A percentile compares a stretch with the other conserved stretches of the same genome.
These are phyloP conservation scores for Buathra laborator DNA, from an alignment of 2,888 invertebrate species.

Conservation along the genomic window DNA sequence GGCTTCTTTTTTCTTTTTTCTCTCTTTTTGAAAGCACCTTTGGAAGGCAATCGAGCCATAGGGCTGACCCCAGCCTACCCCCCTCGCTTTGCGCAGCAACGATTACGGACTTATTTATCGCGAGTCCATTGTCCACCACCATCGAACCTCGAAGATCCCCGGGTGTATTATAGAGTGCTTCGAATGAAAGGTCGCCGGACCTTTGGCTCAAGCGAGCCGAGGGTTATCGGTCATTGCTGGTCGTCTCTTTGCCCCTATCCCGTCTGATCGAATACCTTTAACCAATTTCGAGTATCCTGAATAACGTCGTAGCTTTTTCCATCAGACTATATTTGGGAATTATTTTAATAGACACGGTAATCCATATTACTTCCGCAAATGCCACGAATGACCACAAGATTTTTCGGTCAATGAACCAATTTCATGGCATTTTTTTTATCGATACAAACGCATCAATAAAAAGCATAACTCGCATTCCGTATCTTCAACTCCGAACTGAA, in stretches of 20 bases:
- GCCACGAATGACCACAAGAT: too few relatives aligned
- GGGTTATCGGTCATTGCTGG: slow-evolving; percentile 46
- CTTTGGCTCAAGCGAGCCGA: slow-evolving; percentile 70
- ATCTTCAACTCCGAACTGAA: too few relatives aligned
- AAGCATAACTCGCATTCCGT: too few relatives aligned
- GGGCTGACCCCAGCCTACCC: neutral
- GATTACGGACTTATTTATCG: slow-evolving; percentile 80
- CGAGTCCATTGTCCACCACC: slow-evolving; percentile 60
- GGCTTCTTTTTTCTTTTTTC: slow-evolving; percentile 7
- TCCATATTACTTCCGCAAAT: too few relatives aligned
- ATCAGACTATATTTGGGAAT: too few relatives aligned
- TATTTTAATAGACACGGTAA: too few relatives aligned
- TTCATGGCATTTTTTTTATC: too few relatives aligned
- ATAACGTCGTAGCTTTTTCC: too few relatives aligned
- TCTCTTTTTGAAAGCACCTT: slow-evolving; percentile 73
- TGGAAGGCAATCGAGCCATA: slow-evolving; percentile 74
- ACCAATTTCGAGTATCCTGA: neutral
- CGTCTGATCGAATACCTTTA: neutral
- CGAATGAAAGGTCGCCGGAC: slow-evolving; percentile 66
- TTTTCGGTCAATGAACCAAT: too few relatives aligned
- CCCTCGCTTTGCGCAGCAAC: slow-evolving; percentile 73
- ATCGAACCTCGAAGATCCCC: slow-evolving; percentile 59
- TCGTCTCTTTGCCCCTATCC: neutral
- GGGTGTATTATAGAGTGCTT: slow-evolving; percentile 59
- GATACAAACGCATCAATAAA: too few relatives aligned